phyloP scores from a whole-genome alignment of 2,888 invertebrate species.

The Orchestes rusci region DNA sequence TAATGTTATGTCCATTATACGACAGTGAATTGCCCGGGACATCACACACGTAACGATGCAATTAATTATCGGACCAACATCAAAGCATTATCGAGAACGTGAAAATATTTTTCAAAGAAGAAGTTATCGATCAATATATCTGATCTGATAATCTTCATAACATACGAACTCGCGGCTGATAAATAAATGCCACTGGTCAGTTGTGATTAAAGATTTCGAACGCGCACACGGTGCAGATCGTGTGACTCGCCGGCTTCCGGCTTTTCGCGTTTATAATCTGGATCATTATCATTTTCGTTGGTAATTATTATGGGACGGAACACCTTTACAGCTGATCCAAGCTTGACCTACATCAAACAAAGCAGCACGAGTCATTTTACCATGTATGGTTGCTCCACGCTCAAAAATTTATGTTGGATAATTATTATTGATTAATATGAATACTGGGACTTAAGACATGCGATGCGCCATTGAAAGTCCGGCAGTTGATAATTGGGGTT shows the following conservation, averaged over 20 bases:
- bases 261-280: conserved; percentile 14
- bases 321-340: conserved; percentile 21
- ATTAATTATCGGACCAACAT: too few relatives aligned
- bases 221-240: conserved; percentile 7
- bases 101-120: too few relatives aligned
- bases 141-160: too few relatives aligned
- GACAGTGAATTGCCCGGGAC: too few relatives aligned
- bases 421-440: conserved; percentile 15
- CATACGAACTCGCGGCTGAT: too few relatives aligned
- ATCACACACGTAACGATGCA: too few relatives aligned
- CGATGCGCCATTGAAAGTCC: conserved; percentile 6
- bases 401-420: conserved; percentile 14
- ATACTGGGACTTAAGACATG: conserved; percentile 11
- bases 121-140: too few relatives aligned
- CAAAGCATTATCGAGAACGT: too few relatives aligned
- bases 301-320: conserved; percentile 18
- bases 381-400: conserved; percentile 13
- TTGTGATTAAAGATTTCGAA: too few relatives aligned
- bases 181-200: too few relatives aligned
- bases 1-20: too few relatives aligned
- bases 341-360: conserved; percentile 22
- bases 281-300: conserved; percentile 17
- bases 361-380: conserved; percentile 15
- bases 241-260: conserved; percentile 17
- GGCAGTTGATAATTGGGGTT: too few relatives aligned